A percentile compares a stretch with the other conserved stretches of the same genome.
Evolutionary conservation across 2,797 vertebrate genomes (phyloP).

Genomic region (Leptoclinus maculatus): DNA sequence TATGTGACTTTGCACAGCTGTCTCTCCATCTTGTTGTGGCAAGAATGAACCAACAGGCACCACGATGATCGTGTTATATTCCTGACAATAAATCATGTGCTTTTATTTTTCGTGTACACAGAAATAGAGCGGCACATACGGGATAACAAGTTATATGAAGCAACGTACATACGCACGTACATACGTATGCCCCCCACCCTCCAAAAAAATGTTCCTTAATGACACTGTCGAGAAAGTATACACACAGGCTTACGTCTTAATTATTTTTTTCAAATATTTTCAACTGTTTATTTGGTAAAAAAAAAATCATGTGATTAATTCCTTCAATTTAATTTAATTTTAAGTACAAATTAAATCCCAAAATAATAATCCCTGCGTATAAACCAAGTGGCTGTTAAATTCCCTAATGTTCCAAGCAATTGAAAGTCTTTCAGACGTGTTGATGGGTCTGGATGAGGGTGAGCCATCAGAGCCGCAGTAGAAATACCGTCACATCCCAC

Average conservation of each 20-base stretch:
- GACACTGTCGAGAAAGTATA: neutral
- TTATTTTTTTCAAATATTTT: neutral
- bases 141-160: neutral
- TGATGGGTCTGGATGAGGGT: neutral
- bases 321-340: neutral
- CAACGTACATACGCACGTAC: neutral
- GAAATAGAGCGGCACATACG: neutral
- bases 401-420: neutral
- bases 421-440: neutral
- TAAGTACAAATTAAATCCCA: neutral
- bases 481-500: constrained; percentile 21
- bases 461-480: constrained; percentile 1
- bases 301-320: neutral
- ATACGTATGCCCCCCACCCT: neutral
- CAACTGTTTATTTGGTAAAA: neutral
- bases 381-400: neutral
- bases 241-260: neutral
- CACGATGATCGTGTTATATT: neutral
- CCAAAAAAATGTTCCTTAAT: too few species aligned
- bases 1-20: too few species aligned
- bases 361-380: neutral
- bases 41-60: too few species aligned
- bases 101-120: neutral
- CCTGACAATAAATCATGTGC: neutral
- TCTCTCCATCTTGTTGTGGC: too few species aligned